Evolutionary conservation across 1,140 invertebrate genomes (phyloP).

Genomic region (Ericerus pela): DNA sequence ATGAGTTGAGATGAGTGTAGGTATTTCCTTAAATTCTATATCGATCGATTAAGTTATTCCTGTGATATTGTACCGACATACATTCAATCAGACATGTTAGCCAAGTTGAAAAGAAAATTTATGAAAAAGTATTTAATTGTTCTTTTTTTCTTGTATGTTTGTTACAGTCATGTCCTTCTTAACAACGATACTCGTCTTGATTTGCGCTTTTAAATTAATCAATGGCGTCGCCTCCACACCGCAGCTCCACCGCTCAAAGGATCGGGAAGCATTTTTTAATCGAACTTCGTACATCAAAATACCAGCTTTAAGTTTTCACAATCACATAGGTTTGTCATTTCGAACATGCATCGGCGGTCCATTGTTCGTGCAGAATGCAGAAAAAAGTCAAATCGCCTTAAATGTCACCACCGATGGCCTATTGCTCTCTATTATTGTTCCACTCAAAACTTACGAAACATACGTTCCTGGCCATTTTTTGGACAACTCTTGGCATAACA

Average conservation of each 20-base stretch:
- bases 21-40: no score
- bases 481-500: constrained; percentile 66
- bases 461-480: constrained; percentile 46
- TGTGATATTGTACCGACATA: no score
- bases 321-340: constrained; percentile 61
- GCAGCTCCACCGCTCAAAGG: background rate
- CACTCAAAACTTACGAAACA: constrained; percentile 41
- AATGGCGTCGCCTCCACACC: constrained; percentile 13
- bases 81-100: no score
- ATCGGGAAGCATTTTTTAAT: constrained; percentile 65
- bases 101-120: no score
- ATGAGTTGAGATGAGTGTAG: no score
- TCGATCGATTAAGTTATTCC: no score
- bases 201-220: background rate
- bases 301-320: constrained; percentile 48
- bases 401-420: constrained; percentile 44
- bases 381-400: constrained; percentile 17
- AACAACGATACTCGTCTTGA: background rate
- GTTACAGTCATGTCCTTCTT: constrained; percentile 1
- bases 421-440: constrained; percentile 45
- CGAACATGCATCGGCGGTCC: constrained; percentile 59
- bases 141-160: no score
- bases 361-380: constrained; percentile 46
- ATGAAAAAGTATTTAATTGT: no score
- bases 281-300: constrained; percentile 55